Base-by-base conservation (phyloP, 2,888 invertebrate genomes). In the Chrysina gloriosa region DNA sequence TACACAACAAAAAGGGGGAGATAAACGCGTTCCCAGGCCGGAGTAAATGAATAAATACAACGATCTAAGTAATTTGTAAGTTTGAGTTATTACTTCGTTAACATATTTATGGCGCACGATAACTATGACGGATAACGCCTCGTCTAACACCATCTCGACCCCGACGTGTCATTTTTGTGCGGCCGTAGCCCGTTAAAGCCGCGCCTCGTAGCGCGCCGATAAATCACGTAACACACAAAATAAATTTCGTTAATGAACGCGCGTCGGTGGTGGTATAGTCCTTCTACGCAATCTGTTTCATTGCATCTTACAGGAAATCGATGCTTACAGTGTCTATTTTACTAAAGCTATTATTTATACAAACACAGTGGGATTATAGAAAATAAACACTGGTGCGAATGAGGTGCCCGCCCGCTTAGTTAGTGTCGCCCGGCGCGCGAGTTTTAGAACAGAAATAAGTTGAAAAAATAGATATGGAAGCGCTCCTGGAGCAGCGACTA, bases 261-360 rank as follows among this genome's bases (percentile, higher is more conserved):
- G n/a, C 16, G 29, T 16, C 31, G 9, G 52, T 31, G 19, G 19
- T 21, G n/a, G 16, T 19, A 23, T n/a, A 14, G n/a, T 14, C 31
- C 36, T 36, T 56, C 23, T 23, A 56, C 56, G 23, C 56, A 56
- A 56, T 56, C 56, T 56, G 56, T 25, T 56, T 56, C 36, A 56
- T 56, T 56, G 56, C 36, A 14, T 36, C 36, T 56, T 56, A 23
- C 56, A 56, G 56, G 56, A 56, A 56, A 56, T 56, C 36, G 25
- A 56, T 56, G 56, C 36, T 56, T 39, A 39, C 56, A 36, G 23
- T 56, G 56, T 56, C 56, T 56, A 56, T 56, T 56, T 56, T 56
- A 50, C 56, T 56, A 56, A 56, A 39, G 50, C 56, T 56, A 56
- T 56, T 56, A 36, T 39, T 56, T 56, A 56, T 56, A 56, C 56